Base-by-base conservation (phyloP, 1,140 invertebrate species). In the Lineus longissimus region DNA sequence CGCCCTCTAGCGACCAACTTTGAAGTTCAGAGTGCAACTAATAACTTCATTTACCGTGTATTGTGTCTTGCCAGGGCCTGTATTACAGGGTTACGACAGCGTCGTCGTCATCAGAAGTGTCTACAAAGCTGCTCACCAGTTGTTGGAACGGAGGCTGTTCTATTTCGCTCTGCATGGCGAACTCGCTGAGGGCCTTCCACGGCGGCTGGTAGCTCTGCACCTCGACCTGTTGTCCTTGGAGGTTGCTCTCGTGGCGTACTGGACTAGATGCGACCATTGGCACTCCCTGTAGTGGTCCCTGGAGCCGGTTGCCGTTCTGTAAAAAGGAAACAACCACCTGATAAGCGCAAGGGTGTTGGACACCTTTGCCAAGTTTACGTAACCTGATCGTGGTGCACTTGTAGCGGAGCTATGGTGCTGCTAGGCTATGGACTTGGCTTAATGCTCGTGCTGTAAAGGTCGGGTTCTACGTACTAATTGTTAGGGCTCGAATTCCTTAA, bases 261-360 rank as follows among this genome's bases (percentile, higher is more conserved):
- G 95, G 95, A 72, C 92, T 94, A 13, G 93, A 92, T 1, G 95
- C 95, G 23, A 98, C 93, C 89, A 98, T 93, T 0, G 94, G 94
- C 59, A 98, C 95, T 81, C 96, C 91, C 88, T 95, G 94, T 9
- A 79, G 69, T n/a, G 77, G 76, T 41, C 92, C 93, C 25, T 74
- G 73, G 71, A 96, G 82, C 76, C 95, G 93, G 61, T 93, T 87
- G 63, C 94, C 94, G 84, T 95, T 94, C 92, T 94, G 84, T 55
- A 84, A 84, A 59, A 45, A 59, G 45, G 61, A 47, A 51, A 51
- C 33, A 36, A 36, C 15, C 6, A 36, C 33, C 33, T 36, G 33
- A 36, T 36, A 36, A 36, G 33, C 33, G 33, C 33, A 36, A 36
- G 33, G 33, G 33, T 36, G 33, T 36, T 15, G 15, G 33, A 36